These are phyloP conservation scores for Drosophila kohkoa DNA, from an alignment of 1,140 invertebrate genomes.

Conservation along the genomic window DNA sequence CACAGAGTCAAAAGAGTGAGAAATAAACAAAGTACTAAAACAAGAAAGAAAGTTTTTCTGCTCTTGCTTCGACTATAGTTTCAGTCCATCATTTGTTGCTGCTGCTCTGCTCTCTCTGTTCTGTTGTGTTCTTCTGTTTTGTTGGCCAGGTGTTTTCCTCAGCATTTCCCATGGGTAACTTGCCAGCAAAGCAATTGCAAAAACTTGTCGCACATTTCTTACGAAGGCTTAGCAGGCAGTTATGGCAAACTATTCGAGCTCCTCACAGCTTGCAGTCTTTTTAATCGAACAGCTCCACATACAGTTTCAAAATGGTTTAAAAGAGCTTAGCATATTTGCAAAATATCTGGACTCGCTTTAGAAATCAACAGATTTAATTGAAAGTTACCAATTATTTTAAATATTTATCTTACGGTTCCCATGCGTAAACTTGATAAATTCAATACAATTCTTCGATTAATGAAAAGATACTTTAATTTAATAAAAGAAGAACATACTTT, in stretches of 20 bases:
- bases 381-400: no score
- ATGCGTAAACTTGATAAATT: no score
- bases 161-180: constrained; percentile 24
- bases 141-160: constrained; percentile 31
- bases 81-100: constrained; percentile 13
- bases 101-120: neutral
- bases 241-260: neutral
- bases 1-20: constrained; percentile 27
- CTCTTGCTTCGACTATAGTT: constrained; percentile 21
- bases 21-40: constrained; percentile 47
- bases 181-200: constrained; percentile 36
- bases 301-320: neutral
- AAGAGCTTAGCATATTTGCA: neutral
- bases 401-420: no score
- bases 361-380: no score
- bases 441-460: no score
- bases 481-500: no score
- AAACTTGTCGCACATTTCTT: constrained; percentile 46
- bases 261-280: neutral
- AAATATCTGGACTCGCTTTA: no score
- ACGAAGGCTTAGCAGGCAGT: constrained; percentile 15
- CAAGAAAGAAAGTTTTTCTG: constrained; percentile 48
- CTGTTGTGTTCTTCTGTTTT: constrained; percentile 10
- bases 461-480: no score
- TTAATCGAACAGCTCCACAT: neutral